Conservation (phyloP, 2,113 vertebrate species). For the Diphyllodes magnificus region DNA sequence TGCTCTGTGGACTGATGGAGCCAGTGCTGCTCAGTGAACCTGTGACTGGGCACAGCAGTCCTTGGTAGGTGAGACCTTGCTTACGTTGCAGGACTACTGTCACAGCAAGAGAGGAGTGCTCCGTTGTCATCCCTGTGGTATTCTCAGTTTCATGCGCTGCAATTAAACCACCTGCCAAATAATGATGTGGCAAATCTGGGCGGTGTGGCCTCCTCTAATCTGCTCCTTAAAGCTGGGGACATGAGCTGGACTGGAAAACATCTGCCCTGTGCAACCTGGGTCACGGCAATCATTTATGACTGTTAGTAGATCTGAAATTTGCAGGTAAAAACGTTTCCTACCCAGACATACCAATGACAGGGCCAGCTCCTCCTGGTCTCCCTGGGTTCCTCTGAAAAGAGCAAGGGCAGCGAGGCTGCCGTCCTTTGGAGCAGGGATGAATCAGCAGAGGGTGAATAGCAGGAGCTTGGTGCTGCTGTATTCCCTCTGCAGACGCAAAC, state of each 20-base stretch:
- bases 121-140: conserved; percentile 40
- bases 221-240: conserved; percentile 6
- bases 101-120: background rate
- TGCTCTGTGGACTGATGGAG: background rate
- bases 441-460: conserved; percentile 28
- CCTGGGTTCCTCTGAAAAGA: background rate
- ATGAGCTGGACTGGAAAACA: conserved; percentile 48
- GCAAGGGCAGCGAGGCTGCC: background rate
- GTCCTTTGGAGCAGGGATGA: background rate
- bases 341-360: background rate
- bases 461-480: background rate
- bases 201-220: background rate
- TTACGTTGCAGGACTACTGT: background rate
- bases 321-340: background rate
- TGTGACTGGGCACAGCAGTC: background rate
- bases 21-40: background rate
- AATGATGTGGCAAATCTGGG: conserved; percentile 56
- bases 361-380: background rate
- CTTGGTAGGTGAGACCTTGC: background rate
- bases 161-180: conserved; percentile 50
- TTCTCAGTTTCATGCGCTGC: conserved; percentile 31
- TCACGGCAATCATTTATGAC: background rate
- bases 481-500: background rate
- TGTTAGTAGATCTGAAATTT: background rate
- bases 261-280: background rate